Base-by-base conservation (phyloP, 2,888 invertebrate species). In the Troides aeacus region DNA sequence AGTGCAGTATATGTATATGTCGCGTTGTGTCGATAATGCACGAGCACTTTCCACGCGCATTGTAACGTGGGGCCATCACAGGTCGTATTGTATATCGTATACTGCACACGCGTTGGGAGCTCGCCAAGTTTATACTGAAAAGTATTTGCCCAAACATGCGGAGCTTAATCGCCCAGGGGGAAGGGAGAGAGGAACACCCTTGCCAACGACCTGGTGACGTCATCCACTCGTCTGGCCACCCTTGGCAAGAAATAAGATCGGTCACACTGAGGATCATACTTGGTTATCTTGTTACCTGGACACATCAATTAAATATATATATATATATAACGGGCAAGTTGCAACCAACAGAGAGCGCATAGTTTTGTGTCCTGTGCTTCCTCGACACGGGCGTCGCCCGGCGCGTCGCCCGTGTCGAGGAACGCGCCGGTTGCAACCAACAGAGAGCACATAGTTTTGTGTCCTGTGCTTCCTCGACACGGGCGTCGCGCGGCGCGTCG, bases 111-210 rank as follows among this genome's bases (percentile, higher is more conserved):
- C 10, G 18, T 46, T 42, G 68, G 60, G n/a, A 10, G 24, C 10
- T 21, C 61, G 66, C 60, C 66, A 61, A 61, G 36, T 36, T 62
- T 39, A 17, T 39, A 39, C 39, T 2, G 53, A 39, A 67, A 67
- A 56, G 8, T 39, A 46, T 62, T 66, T 66, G 60, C 66, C 66
- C 66, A 61, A 66, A 66, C 66, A 50, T 53, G 60, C 66, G 36
- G 30, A 36, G 17, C 42, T 58, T 23, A 57, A 39, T 64, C 21
- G 8, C 21, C 30, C 15, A 39, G 65, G 62, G 50, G 57, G 15
- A 59, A 46, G 46, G 8, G 42, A 46, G 15, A 15, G 15, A 15
- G 46, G 46, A 15, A 46, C 7, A 10, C 30, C 42, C 30, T 64
- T 39, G 56, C 42, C 71, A 60, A 61, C 62, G 53, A 39, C 57